Percentiles rank a stretch among this genome's conserved stretches.
Conservation (phyloP, 1,140 invertebrate species). For the Holcopasites calliopsidis region DNA sequence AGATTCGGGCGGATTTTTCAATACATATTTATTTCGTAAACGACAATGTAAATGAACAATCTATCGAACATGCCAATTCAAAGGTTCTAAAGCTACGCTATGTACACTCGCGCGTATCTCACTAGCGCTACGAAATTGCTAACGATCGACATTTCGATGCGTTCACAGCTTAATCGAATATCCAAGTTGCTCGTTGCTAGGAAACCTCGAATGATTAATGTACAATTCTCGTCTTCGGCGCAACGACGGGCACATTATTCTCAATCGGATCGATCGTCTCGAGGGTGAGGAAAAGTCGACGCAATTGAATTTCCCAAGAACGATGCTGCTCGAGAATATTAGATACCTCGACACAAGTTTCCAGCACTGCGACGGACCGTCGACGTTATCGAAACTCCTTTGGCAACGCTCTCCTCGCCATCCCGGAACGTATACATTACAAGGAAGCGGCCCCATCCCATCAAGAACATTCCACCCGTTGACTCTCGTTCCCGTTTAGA, state of each 20-base stretch:
- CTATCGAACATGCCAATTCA: not conserved
- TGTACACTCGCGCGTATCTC: slow-evolving; percentile 11
- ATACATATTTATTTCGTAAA: slow-evolving; percentile 17
- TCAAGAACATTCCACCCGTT: slow-evolving; percentile 33
- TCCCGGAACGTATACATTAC: slow-evolving; percentile 12
- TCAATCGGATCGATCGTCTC: not conserved
- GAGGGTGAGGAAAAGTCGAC: not conserved
- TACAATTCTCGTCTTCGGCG: not conserved
- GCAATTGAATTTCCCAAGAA: not conserved
- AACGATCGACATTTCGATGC: not conserved
- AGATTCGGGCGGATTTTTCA: not conserved
- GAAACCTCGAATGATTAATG: slow-evolving; percentile 29
- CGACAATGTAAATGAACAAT: slow-evolving; percentile 13
- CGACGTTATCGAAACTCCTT: slow-evolving; percentile 16
- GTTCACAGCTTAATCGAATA: not conserved
- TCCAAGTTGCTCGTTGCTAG: slow-evolving; percentile 28
- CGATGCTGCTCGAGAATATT: not conserved
- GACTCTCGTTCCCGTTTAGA: slow-evolving; percentile 78
- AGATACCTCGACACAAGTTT: not conserved
- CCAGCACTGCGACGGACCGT: too few species aligned
- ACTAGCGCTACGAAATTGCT: not conserved
- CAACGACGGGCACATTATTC: not conserved
- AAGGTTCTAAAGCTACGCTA: not conserved
- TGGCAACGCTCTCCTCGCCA: slow-evolving; percentile 13
- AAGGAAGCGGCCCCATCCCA: not conserved